phyloP scores from a whole-genome alignment of 2,888 invertebrate genomes.

The Pilophorus perplexus region DNA sequence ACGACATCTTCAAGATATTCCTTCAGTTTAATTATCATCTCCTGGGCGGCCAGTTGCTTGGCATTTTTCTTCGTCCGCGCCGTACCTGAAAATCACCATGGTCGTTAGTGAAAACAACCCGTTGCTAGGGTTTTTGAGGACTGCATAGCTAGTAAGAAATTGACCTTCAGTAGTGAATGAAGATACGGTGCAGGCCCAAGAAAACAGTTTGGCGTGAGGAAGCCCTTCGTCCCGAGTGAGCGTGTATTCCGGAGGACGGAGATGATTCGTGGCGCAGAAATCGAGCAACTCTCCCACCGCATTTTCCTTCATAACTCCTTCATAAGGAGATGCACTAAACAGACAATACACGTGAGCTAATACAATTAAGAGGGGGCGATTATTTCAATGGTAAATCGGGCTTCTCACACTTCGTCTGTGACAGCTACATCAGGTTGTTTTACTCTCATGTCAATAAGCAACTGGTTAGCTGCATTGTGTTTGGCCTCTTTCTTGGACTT shows the following conservation, averaged over 20 bases:
- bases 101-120: too few species aligned
- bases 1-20: constrained; percentile 25
- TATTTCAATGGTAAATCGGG: not conserved
- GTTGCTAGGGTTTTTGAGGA: too few species aligned
- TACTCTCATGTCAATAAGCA: constrained; percentile 54
- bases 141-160: too few species aligned
- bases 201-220: constrained; percentile 64
- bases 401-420: not conserved
- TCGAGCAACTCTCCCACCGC: constrained; percentile 50
- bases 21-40: constrained; percentile 47
- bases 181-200: constrained; percentile 56
- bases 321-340: constrained; percentile 46
- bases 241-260: constrained; percentile 58
- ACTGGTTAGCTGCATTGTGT: constrained; percentile 59
- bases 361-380: not conserved
- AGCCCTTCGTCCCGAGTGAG: constrained; percentile 65
- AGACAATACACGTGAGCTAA: not conserved
- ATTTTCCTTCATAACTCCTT: constrained; percentile 48
- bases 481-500: constrained; percentile 62
- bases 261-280: constrained; percentile 53
- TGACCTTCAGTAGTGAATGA: constrained; percentile 38
- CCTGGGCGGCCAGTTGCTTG: constrained; percentile 60
- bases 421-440: constrained; percentile 51
- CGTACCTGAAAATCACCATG: constrained; percentile 59
- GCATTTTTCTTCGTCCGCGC: constrained; percentile 66